Percentiles rank a stretch among this genome's conserved stretches.
These are phyloP conservation scores for Carposina sasakii DNA, from an alignment of 1,140 invertebrate species.

Conservation along the genomic window DNA sequence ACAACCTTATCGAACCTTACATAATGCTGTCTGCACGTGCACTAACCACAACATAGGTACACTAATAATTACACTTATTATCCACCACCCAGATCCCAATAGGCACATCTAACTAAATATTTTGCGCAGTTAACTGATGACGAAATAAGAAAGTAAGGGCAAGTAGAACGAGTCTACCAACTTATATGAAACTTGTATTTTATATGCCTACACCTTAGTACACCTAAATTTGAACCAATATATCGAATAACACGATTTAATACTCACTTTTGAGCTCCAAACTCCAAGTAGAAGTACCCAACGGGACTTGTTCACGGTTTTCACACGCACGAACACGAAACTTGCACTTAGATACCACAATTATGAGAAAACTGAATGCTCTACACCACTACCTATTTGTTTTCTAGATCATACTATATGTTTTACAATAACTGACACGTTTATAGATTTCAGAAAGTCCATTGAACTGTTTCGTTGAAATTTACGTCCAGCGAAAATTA, in stretches of 20 bases:
- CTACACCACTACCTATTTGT: slow-evolving; percentile 54
- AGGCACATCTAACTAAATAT: too few relatives aligned
- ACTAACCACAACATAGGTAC: slow-evolving; percentile 14
- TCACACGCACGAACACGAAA: slow-evolving; percentile 59
- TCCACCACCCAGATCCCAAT: too few relatives aligned
- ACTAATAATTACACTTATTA: too few relatives aligned
- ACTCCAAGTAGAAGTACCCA: slow-evolving; percentile 41
- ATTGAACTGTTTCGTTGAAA: slow-evolving; percentile 73
- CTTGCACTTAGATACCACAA: slow-evolving; percentile 58
- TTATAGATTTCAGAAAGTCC: slow-evolving; percentile 68
- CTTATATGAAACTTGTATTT: too few relatives aligned
- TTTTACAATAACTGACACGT: slow-evolving; percentile 56
- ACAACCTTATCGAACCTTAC: slow-evolving; percentile 33
- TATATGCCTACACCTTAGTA: too few relatives aligned
- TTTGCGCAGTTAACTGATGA: slow-evolving; percentile 5
- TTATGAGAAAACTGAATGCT: slow-evolving; percentile 46
- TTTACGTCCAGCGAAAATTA: slow-evolving; percentile 73
- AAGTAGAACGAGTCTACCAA: neutral
- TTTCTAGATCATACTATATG: slow-evolving; percentile 47
- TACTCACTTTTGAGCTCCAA: slow-evolving; percentile 59
- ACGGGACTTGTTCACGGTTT: slow-evolving; percentile 52
- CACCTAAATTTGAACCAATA: too few relatives aligned
- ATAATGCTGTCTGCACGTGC: slow-evolving; percentile 28
- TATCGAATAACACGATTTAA: slow-evolving; percentile 1
- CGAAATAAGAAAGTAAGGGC: slow-evolving; percentile 1